Conservation (phyloP, 2,113 vertebrate genomes). For the Cavia porcellus region DNA sequence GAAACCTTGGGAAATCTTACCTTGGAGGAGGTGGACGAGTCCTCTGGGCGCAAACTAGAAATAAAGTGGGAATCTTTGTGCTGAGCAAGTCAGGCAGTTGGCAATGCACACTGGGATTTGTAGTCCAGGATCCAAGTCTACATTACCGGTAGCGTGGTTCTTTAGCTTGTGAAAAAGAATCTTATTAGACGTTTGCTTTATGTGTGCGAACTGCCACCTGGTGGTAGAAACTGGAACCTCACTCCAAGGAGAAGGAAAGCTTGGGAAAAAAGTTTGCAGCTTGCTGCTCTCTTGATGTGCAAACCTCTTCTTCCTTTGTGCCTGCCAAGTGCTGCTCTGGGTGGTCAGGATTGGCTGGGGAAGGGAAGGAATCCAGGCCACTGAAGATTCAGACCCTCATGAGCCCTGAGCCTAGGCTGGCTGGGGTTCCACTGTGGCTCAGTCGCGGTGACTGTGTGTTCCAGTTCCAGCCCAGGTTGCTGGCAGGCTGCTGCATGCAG, state of each 20-base stretch:
- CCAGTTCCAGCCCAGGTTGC: neutral
- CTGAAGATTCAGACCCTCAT: neutral
- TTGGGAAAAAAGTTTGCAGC: too few relatives aligned
- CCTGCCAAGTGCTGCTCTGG: neutral
- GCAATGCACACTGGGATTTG: slow-evolving; percentile 79
- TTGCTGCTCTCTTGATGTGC: neutral
- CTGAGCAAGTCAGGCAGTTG: slow-evolving; percentile 4
- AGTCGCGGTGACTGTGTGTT: neutral
- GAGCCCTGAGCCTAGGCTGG: neutral
- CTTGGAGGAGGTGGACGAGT: neutral
- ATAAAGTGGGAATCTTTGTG: slow-evolving; percentile 18
- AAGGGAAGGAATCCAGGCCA: neutral
- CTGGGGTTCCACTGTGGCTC: neutral
- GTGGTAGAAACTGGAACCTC: slow-evolving; percentile 52
- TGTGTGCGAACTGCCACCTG: slow-evolving; percentile 83
- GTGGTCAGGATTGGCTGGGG: neutral
- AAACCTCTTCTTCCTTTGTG: neutral
- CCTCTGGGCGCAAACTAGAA: neutral
- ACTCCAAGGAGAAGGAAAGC: neutral
- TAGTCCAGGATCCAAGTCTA: slow-evolving; percentile 59
- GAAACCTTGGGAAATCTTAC: neutral
- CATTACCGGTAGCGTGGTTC: rapidly evolving
- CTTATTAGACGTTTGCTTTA: rapidly evolving
- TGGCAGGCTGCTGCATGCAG: neutral
- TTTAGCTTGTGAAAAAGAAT: neutral